Evolutionary conservation across 2,113 vertebrate genomes (phyloP).

Genomic region (Burhinus oedicnemus): DNA sequence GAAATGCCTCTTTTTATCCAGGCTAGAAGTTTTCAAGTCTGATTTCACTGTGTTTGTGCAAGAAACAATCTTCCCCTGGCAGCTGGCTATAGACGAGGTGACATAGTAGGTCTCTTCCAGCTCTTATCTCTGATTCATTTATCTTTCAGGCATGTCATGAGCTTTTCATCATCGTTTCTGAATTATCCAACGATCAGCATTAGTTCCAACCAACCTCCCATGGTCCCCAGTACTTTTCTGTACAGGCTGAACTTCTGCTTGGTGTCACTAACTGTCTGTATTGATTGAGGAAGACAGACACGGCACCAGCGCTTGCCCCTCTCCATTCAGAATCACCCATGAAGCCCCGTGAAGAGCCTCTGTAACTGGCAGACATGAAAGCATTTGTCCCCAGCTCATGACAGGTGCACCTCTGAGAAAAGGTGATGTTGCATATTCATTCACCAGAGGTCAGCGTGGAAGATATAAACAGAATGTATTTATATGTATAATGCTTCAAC

Average conservation of each 20-base stretch:
- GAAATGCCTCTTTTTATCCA: not conserved
- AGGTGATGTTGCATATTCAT: constrained; percentile 59
- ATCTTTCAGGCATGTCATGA: constrained; percentile 32
- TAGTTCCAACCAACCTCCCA: constrained; percentile 43
- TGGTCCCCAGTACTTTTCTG: not conserved
- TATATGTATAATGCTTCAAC: constrained; percentile 25
- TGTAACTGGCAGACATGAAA: constrained; percentile 26
- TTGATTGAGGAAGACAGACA: constrained; percentile 43
- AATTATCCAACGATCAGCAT: constrained; percentile 9
- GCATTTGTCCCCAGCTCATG: constrained; percentile 20
- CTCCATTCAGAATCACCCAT: not conserved
- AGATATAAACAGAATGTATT: constrained; percentile 38
- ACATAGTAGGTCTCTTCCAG: not conserved
- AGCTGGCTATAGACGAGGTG: not conserved
- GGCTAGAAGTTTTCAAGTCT: not conserved
- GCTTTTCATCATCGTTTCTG: constrained; percentile 46
- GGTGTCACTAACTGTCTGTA: constrained; percentile 24
- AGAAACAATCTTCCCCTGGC: not conserved
- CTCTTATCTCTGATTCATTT: constrained; percentile 23
- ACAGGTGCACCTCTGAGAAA: constrained; percentile 39
- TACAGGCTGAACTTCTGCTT: constrained; percentile 34
- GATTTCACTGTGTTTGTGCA: not conserved
- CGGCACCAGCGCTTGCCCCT: not conserved
- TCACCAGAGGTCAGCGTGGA: constrained; percentile 33
- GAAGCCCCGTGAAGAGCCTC: not conserved